Conservation (phyloP, 30 jellyfish, hydroid and myxozoan species). For the Turritopsis dohrnii region DNA sequence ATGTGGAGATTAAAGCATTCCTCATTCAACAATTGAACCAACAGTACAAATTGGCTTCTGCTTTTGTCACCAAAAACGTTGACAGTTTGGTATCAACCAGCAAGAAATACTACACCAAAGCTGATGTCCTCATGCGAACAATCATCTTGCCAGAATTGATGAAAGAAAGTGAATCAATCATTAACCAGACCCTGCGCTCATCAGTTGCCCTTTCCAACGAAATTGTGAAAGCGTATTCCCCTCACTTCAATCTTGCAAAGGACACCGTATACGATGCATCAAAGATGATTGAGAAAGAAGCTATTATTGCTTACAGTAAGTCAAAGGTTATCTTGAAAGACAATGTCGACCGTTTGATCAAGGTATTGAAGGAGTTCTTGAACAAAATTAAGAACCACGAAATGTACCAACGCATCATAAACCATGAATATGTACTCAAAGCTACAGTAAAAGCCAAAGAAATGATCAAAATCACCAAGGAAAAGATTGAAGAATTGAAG, state of each 20-base stretch:
- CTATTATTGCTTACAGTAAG: background rate
- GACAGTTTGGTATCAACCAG: conserved; percentile 18
- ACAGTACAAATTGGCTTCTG: background rate
- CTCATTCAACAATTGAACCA: conserved; percentile 10
- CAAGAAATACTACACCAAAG: conserved; percentile 34
- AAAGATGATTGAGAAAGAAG: conserved; percentile 32
- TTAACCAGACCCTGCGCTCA: conserved; percentile 76
- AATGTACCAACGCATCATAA: conserved; percentile 37
- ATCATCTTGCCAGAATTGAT: conserved; percentile 71
- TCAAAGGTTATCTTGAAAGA: background rate
- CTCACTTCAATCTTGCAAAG: conserved; percentile 58
- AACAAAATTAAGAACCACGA: conserved; percentile 48
- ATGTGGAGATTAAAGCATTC: conserved; percentile 24
- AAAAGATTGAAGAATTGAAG: conserved; percentile 53
- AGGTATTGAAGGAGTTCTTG: conserved; percentile 6
- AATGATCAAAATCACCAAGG: conserved; percentile 27
- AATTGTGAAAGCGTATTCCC: conserved; percentile 63
- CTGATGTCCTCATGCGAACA: conserved; percentile 37
- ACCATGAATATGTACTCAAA: conserved; percentile 41
- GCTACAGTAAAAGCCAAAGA: conserved; percentile 22
- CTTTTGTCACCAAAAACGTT: conserved; percentile 1
- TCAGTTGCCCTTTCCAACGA: conserved; percentile 72
- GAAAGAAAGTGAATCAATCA: conserved; percentile 69
- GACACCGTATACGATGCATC: conserved; percentile 33
- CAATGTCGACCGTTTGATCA: background rate